Evolutionary conservation across 2,797 vertebrate species (phyloP), one percentile per base, ranked within the genome.

Genomic region (Cyclura pinguis): DNA sequence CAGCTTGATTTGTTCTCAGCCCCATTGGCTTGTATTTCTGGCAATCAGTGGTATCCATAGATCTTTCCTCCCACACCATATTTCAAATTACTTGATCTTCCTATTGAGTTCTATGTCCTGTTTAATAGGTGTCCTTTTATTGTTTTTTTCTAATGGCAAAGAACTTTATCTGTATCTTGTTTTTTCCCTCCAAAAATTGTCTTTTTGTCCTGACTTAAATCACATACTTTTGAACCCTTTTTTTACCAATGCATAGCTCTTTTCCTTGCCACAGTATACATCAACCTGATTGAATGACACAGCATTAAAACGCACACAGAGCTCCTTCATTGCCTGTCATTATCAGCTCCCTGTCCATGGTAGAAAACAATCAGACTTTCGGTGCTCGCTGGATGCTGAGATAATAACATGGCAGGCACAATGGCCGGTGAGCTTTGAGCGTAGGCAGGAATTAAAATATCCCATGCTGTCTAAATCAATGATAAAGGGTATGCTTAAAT

Each of bases 401-500:
- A 92, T 95, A 95, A 96, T 94, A 85, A 92, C 86, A 95, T 64
- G 90, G 91, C 90, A 95, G 94, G 80, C 91, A 89, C 89, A 95
- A 93, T 95, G 93, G 86, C 93, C 87, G 91, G 91, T 89, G 89
- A 94, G 94, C 64, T 89, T 92, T 86, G 81, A 91, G 91, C 90
- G 89, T 93, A 94, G 91, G 91, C 91, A 95, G 93, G 92, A 95
- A 97, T 96, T 94, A 93, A 95, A 94, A 96, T 96, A 96, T 95
- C 96, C 96, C 93, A 84, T 96, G 89, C 95, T 95, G 88, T 96
- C 96, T 96, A 82, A 94, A 94, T 97, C 96, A 95, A 91, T 97
- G 96, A 94, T 94, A 96, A 96, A 93, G 85, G 85, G 96, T 95
- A 93, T 94, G 92, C 94, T 92, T 93, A 93, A 95, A 90, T 93